A percentile compares a stretch with the other conserved stretches of the same genome.
Evolutionary conservation across 2,113 vertebrate genomes (phyloP).

Genomic region (Halcyon senegalensis): DNA sequence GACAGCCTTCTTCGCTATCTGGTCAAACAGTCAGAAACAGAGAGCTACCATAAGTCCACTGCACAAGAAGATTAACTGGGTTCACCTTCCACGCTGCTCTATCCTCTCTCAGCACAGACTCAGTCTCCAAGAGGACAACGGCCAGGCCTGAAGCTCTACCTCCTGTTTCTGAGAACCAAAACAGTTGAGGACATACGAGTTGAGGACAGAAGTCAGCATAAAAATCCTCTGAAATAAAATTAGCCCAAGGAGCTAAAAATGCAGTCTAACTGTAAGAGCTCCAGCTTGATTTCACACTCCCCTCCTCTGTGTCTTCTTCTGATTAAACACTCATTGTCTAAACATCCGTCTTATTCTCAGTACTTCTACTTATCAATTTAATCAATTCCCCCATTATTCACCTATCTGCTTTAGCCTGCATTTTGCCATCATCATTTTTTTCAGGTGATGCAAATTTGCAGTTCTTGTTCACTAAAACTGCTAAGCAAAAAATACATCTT

Average conservation of each 20-base stretch:
- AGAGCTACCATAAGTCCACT: background rate
- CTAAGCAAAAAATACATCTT: background rate
- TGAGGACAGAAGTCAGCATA: background rate
- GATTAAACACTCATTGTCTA: conserved; percentile 25
- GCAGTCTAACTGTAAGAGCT: background rate
- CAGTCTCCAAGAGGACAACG: background rate
- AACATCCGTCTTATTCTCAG: background rate
- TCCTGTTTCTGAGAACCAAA: background rate
- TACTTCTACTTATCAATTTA: conserved; percentile 21
- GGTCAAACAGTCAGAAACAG: background rate
- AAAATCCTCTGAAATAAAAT: conserved; percentile 26
- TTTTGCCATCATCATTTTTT: background rate
- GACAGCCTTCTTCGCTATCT: background rate
- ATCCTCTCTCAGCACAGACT: background rate
- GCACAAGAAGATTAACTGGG: background rate
- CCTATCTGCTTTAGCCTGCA: background rate
- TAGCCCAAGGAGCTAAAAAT: conserved; percentile 8
- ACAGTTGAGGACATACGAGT: background rate
- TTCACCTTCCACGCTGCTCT: background rate
- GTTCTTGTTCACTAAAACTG: background rate
- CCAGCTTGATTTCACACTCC: conserved; percentile 6
- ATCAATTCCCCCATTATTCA: conserved; percentile 19
- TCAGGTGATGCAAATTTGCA: background rate
- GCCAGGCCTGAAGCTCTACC: background rate
- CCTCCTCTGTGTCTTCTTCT: background rate